A percentile compares a stretch with the other conserved stretches of the same genome.
Evolutionary conservation across 2,113 vertebrate species (phyloP).

Genomic region (Mobula birostris): DNA sequence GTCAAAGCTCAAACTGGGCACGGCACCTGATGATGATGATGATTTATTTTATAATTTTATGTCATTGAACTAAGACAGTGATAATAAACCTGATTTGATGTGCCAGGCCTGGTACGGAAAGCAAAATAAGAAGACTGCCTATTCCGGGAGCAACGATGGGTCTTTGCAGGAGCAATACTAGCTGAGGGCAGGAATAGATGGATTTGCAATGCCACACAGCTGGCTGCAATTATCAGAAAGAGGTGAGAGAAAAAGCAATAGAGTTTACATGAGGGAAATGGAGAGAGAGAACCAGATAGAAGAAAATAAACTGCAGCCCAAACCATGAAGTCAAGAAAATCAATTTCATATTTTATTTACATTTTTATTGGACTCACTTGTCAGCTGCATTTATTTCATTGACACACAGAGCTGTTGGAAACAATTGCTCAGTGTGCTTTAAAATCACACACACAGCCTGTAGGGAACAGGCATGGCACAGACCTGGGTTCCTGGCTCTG

Average conservation of each 20-base stretch:
- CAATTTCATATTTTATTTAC: not conserved
- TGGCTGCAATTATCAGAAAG: not conserved
- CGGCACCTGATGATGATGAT: too few relatives aligned
- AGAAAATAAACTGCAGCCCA: not conserved
- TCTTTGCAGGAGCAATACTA: not conserved
- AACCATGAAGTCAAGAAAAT: not conserved
- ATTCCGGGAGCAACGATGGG: too few relatives aligned
- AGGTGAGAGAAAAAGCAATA: not conserved
- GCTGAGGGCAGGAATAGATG: not conserved
- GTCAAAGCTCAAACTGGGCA: too few relatives aligned
- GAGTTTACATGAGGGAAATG: not conserved
- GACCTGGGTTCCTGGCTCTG: not conserved
- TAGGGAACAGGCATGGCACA: not conserved
- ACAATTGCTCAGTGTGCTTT: not conserved
- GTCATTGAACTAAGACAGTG: too few relatives aligned
- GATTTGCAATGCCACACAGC: not conserved
- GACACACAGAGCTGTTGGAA: not conserved
- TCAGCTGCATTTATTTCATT: not conserved
- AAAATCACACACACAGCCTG: not conserved
- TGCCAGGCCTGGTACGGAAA: too few relatives aligned
- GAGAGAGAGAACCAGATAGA: not conserved
- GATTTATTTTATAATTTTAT: too few relatives aligned
- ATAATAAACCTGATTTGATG: too few relatives aligned
- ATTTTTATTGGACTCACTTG: constrained; percentile 13
- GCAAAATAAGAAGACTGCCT: too few relatives aligned